Percentiles rank a stretch among this genome's conserved stretches.
phyloP scores from a whole-genome alignment of 37 sponge, comb jelly and placozoan species.

The Tethya wilhelma region DNA sequence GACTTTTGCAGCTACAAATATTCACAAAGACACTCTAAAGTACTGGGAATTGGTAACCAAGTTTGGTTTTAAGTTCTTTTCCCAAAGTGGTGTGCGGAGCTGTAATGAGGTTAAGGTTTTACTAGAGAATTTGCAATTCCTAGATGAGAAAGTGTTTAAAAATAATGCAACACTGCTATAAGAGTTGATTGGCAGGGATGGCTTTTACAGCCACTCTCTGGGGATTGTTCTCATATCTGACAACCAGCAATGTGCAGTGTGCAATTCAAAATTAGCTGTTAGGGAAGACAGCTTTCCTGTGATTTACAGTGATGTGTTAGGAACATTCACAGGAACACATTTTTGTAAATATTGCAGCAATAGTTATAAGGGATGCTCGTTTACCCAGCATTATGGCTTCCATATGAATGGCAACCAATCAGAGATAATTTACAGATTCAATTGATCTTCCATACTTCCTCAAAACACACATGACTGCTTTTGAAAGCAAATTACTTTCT shows the following conservation, averaged over 20 bases:
- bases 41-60: conserved; percentile 14
- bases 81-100: background rate
- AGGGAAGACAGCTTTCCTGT: background rate
- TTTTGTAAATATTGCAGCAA: conserved; percentile 12
- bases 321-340: background rate
- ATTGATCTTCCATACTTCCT: conserved; percentile 26
- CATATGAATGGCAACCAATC: background rate
- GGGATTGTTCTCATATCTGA: conserved; percentile 17
- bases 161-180: background rate
- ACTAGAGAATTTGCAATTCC: conserved; percentile 12
- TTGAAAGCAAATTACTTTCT: background rate
- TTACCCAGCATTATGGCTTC: conserved; percentile 22
- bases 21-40: conserved; percentile 2
- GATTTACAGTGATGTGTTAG: background rate
- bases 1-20: background rate
- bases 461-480: background rate
- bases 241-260: background rate
- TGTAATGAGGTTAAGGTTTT: background rate
- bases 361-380: conserved; percentile 9
- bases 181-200: background rate
- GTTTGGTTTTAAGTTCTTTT: background rate
- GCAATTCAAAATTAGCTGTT: background rate
- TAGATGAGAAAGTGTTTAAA: background rate
- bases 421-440: background rate
- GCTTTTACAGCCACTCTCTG: background rate